Base-by-base conservation (phyloP, 2,797 vertebrate species). In the Tiaroga cobitis region DNA sequence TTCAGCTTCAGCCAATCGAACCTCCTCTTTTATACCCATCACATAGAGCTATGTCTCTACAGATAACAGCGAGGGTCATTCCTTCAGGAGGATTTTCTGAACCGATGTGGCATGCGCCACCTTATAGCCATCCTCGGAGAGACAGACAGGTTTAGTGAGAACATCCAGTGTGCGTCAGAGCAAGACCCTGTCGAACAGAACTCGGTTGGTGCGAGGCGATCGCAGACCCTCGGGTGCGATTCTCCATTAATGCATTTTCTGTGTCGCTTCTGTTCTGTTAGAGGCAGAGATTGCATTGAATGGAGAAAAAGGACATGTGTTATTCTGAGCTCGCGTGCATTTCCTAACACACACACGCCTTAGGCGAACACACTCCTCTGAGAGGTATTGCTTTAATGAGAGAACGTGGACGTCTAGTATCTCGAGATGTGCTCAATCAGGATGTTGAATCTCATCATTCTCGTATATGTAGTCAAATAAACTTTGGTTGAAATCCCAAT, bases 171-270 rank as follows among this genome's bases (percentile, higher is more conserved):
- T 18, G 81, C 78, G 73, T 81, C 80, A 82, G 86, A 79, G 84
- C 75, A 56, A 39, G 18, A 74, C 59, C 39, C 81, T 41, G 67
- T 82, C 70, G 77, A 86, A 63, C 24, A 21, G 49, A 67, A 69
- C 37, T 49, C 46, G 46, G 29, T n/a, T 86, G 51, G 18, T 8
- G 46, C 19, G 15, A 77, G 77, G 74, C 79, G 49, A 41, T 63
- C 29, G 3, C n/a, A 4, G 78, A 51, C 77, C 59, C 86, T 82
- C 51, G 26, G 83, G 80, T 85, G 81, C 9, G 26, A 81, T 83
- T 88, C 80, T 49, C 83, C 75, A 59, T 86, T 88, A 89, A 91
- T 87, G 89, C 86, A 80, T 89, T 89, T 90, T 87, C 85, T 65
- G 29, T 88, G 88, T 88, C 54, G 32, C 72, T 82, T 85, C 85